phyloP scores from a whole-genome alignment of 2,113 vertebrate genomes.

The Phaetusa simplex region DNA sequence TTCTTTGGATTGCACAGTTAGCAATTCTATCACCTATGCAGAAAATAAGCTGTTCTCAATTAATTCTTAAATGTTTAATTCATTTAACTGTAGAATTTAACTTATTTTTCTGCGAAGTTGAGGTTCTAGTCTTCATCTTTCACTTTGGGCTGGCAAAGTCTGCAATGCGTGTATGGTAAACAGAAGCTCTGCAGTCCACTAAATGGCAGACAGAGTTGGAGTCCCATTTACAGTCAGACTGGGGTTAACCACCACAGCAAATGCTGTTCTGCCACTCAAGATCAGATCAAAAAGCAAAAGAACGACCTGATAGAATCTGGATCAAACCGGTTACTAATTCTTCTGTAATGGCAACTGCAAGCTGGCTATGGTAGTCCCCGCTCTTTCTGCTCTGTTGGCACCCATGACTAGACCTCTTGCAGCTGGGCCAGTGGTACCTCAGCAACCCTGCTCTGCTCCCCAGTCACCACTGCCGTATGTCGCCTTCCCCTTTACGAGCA shows the following conservation, averaged over 20 bases:
- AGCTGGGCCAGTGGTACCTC: background rate
- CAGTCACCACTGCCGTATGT: background rate
- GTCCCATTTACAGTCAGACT: background rate
- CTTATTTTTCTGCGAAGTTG: background rate
- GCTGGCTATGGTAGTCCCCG: background rate
- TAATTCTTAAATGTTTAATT: background rate
- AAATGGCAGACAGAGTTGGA: background rate
- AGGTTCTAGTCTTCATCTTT: background rate
- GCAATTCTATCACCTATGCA: background rate
- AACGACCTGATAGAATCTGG: background rate
- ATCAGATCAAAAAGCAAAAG: background rate
- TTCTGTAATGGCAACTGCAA: background rate
- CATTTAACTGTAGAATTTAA: background rate
- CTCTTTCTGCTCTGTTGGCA: background rate
- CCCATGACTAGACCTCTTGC: background rate
- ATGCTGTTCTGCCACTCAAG: background rate
- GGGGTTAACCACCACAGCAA: background rate
- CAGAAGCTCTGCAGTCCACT: background rate
- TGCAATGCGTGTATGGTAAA: fast-evolving
- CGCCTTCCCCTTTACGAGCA: background rate
- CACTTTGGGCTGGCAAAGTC: background rate
- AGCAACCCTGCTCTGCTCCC: background rate
- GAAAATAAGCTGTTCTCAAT: background rate
- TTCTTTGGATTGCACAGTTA: background rate
- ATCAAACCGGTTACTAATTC: background rate